Conservation (phyloP, 2,113 vertebrate genomes). For the Phaethon lepturus region DNA sequence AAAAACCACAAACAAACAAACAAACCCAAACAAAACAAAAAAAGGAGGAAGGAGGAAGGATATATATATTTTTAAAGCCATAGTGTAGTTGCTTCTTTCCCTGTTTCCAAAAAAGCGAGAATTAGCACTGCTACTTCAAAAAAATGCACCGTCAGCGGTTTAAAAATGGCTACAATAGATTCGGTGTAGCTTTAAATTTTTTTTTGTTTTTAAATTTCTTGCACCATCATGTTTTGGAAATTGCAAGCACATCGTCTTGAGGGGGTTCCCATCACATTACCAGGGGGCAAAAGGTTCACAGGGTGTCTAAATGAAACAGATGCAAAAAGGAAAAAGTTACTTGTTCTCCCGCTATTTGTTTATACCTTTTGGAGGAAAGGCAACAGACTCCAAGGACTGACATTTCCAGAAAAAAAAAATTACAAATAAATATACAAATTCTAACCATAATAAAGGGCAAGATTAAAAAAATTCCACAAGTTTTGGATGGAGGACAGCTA, state of each 20-base stretch:
- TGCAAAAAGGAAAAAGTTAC: no score
- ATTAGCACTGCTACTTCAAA: fast-evolving
- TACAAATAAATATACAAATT: not conserved
- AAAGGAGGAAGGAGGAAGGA: no score
- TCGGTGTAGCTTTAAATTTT: not conserved
- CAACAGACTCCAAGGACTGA: not conserved
- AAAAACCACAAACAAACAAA: no score
- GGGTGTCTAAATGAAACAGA: not conserved
- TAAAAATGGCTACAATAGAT: not conserved
- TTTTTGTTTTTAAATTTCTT: not conserved
- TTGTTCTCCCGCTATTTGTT: fast-evolving
- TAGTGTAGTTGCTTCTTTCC: fast-evolving
- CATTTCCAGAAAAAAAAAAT: fast-evolving
- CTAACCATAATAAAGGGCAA: not conserved
- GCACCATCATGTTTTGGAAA: not conserved
- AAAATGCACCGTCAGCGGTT: not conserved
- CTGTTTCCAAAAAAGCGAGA: fast-evolving
- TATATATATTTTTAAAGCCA: not conserved
- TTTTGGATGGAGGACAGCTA: no score
- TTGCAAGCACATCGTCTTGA: fast-evolving
- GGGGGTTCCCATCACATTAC: not conserved
- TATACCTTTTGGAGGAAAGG: fast-evolving
- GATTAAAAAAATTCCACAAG: not conserved
- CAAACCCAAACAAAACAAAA: not conserved
- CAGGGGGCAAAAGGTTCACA: not conserved